Conservation (phyloP, 2,113 vertebrate species). For the Proteles cristata region DNA sequence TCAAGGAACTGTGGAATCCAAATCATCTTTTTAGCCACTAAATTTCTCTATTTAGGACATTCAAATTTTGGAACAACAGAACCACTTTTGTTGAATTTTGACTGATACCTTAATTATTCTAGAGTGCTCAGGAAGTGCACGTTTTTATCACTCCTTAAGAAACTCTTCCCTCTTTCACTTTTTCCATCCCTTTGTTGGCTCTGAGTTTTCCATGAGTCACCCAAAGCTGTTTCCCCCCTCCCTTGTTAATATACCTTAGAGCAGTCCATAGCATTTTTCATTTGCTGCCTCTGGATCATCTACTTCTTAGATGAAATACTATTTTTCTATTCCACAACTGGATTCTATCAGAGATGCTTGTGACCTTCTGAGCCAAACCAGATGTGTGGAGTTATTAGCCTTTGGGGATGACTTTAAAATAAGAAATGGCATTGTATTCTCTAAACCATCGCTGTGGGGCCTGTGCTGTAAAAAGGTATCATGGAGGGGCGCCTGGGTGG, state of each 20-base stretch:
- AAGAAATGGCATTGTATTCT: constrained; percentile 33
- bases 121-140: neutral
- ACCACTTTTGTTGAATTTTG: neutral
- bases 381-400: constrained; percentile 44
- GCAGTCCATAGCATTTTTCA: constrained; percentile 48
- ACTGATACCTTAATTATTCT: neutral
- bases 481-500: neutral
- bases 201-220: constrained; percentile 24
- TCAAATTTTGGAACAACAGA: constrained; percentile 14
- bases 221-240: neutral
- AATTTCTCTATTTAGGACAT: constrained; percentile 15
- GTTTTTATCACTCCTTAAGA: constrained; percentile 11
- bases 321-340: constrained; percentile 42
- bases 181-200: neutral
- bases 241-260: neutral
- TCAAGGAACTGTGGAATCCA: neutral
- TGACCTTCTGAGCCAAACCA: constrained; percentile 57
- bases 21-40: constrained; percentile 21
- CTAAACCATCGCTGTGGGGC: constrained; percentile 32
- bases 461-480: constrained; percentile 7
- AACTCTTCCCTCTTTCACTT: neutral
- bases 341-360: constrained; percentile 30
- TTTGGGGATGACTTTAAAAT: constrained; percentile 46
- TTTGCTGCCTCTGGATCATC: neutral
- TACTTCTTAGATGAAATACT: constrained; percentile 48